These are phyloP conservation scores for Morone chrysops DNA, from an alignment of 2,113 vertebrate genomes.

Conservation along the genomic window DNA sequence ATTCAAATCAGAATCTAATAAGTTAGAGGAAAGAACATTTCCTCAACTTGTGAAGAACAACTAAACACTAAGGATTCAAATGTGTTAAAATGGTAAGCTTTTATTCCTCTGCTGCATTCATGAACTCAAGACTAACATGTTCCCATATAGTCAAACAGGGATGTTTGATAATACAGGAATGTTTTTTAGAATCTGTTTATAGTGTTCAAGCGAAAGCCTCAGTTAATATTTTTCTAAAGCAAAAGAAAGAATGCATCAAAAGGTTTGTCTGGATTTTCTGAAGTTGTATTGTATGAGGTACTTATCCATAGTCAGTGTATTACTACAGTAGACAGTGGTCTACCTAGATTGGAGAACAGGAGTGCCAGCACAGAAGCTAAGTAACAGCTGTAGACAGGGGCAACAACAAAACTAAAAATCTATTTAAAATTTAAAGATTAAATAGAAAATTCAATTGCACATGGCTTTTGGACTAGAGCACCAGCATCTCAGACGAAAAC, in stretches of 20 bases:
- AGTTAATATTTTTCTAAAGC: not conserved
- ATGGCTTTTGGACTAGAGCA: no score
- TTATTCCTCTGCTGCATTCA: conserved; percentile 6
- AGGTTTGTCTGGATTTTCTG: no score
- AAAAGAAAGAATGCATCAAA: not conserved
- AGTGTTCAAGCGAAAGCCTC: not conserved
- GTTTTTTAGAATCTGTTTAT: not conserved
- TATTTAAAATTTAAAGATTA: no score
- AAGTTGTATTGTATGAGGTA: no score
- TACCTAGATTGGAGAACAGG: no score
- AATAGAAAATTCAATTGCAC: no score
- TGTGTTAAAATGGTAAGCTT: not conserved
- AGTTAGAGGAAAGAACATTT: not conserved
- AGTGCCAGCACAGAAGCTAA: no score
- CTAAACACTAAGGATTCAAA: not conserved
- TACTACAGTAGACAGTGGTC: no score
- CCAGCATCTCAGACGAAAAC: no score
- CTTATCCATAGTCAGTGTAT: no score
- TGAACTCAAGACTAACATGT: not conserved
- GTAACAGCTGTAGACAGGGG: no score
- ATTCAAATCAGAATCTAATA: conserved; percentile 12
- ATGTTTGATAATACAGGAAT: not conserved
- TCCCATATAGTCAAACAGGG: not conserved
- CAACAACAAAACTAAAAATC: no score
- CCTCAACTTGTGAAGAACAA: not conserved